A percentile compares a stretch with the other conserved stretches of the same genome.
These are phyloP conservation scores for Sinocyclocheilus rhinocerous DNA, from an alignment of 2,113 vertebrate species.

Conservation along the genomic window DNA sequence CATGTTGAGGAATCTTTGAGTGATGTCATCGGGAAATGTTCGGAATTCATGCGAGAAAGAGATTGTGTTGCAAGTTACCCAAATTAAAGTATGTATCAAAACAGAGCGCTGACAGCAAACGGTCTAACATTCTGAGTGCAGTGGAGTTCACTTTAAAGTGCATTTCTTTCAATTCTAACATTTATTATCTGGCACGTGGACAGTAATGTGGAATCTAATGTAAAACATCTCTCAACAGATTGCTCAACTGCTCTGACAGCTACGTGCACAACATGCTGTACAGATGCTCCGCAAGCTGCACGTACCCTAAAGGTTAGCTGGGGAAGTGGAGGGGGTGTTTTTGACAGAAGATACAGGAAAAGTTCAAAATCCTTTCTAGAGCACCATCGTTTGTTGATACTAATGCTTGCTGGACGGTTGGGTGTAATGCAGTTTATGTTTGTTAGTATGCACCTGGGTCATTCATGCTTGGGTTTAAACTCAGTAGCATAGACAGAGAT, in stretches of 20 bases:
- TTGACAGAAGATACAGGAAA: not conserved
- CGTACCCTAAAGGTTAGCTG: conserved; percentile 52
- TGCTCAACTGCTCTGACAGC: conserved; percentile 37
- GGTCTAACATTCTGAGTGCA: not conserved
- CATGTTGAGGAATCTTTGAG: conserved; percentile 59
- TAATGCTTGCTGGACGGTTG: not conserved
- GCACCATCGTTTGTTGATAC: conserved; percentile 11
- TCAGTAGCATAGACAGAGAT: not conserved
- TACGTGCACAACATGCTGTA: conserved; percentile 46
- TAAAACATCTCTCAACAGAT: conserved; percentile 44
- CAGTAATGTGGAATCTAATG: not conserved
- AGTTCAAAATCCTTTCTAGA: not conserved
- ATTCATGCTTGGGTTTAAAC: conserved; percentile 15
- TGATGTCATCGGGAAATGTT: conserved; percentile 53
- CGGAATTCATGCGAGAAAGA: conserved; percentile 42
- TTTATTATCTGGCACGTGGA: not conserved
- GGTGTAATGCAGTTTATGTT: conserved; percentile 22
- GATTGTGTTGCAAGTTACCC: conserved; percentile 58
- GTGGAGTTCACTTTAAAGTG: conserved; percentile 1
- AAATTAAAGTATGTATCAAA: not conserved
- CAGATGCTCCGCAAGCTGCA: conserved; percentile 51
- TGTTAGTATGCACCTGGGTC: conserved; percentile 43
- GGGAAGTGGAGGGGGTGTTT: not conserved
- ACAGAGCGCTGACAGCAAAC: conserved; percentile 3
- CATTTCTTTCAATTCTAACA: not conserved